phyloP scores from a whole-genome alignment of 2,888 invertebrate genomes.

The Megastigmus dorsalis region DNA sequence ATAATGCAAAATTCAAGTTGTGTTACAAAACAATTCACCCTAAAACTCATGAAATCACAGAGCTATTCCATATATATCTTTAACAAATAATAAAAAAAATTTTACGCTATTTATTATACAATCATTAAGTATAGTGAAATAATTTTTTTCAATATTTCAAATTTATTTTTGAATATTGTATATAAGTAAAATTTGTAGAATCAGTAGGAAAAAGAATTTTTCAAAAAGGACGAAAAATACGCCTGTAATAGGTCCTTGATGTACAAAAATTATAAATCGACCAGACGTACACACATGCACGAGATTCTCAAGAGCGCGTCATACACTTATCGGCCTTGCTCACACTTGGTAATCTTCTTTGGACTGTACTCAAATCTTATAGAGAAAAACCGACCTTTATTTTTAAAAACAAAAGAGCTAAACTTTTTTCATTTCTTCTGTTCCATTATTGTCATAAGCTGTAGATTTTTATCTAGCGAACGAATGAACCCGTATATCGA shows the following conservation, averaged over 20 bases:
- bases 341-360: constrained; percentile 6
- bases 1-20: neutral
- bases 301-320: constrained; percentile 4
- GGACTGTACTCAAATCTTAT: neutral
- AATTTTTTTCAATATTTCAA: neutral
- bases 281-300: too few species aligned
- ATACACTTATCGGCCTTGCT: constrained; percentile 19
- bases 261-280: constrained; percentile 26
- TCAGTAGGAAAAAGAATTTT: constrained; percentile 16
- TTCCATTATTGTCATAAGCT: neutral
- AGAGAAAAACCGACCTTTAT: neutral
- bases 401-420: neutral
- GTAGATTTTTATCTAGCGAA: neutral
- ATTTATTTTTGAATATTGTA: constrained; percentile 6
- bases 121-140: neutral
- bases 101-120: neutral
- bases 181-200: neutral
- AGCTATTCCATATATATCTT: neutral
- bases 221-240: constrained; percentile 7
- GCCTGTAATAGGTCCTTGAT: neutral
- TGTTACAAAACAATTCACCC: neutral
- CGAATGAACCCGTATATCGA: too few species aligned
- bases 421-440: neutral
- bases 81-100: neutral
- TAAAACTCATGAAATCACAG: neutral